These are phyloP conservation scores for Anguilla obscura DNA, from an alignment of 2,797 vertebrate species.

Conservation along the genomic window DNA sequence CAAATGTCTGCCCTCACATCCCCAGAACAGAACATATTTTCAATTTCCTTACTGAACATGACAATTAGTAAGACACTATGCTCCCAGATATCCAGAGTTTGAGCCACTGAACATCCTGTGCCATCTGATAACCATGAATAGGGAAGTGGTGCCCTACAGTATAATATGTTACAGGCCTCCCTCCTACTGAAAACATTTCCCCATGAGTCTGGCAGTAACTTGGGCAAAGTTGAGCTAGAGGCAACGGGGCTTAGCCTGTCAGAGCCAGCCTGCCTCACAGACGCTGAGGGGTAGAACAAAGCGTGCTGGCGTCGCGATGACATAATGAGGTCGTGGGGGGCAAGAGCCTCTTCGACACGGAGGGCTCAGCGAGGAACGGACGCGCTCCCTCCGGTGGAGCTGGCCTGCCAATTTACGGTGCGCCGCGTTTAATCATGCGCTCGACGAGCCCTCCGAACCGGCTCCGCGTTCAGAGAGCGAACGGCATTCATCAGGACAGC, in stretches of 20 bases:
- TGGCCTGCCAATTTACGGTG: constrained; percentile 26
- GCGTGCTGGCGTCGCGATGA: constrained; percentile 61
- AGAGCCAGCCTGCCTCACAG: constrained; percentile 42
- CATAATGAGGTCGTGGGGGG: constrained; percentile 82
- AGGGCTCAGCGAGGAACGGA: constrained; percentile 49
- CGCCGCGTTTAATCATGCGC: constrained; percentile 14
- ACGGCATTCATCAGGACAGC: constrained; percentile 29
- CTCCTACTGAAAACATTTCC: background rate
- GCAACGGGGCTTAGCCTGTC: constrained; percentile 15
- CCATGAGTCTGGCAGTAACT: constrained; percentile 8
- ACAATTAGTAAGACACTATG: background rate
- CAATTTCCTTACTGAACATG: background rate
- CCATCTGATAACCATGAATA: background rate
- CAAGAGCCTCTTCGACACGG: constrained; percentile 58
- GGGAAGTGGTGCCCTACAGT: constrained; percentile 6
- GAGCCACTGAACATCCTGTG: background rate
- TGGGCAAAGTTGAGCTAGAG: background rate
- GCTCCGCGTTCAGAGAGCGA: background rate
- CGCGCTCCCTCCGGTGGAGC: constrained; percentile 39
- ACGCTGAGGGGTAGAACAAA: constrained; percentile 59
- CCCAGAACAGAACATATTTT: background rate
- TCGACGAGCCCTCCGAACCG: background rate
- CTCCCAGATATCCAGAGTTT: background rate
- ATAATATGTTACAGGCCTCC: background rate
- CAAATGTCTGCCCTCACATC: background rate